Percentiles rank a stretch among this genome's conserved stretches.
Evolutionary conservation across 2,113 vertebrate genomes (phyloP).

Genomic region (Leptobrachium leishanense): DNA sequence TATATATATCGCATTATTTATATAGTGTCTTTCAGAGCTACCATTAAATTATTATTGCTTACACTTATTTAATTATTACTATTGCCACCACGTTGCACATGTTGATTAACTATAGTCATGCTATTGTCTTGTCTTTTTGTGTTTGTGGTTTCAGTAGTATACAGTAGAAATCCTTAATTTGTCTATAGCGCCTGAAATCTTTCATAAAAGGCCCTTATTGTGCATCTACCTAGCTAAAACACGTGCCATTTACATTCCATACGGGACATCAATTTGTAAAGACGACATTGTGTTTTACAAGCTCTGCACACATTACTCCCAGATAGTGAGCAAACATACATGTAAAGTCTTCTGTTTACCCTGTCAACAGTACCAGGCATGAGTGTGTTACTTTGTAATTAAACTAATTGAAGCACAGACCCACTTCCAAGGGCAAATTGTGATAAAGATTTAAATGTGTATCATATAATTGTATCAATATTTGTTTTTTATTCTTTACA

Average conservation of each 20-base stretch:
- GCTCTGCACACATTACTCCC: slow-evolving; percentile 35
- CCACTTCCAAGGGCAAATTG: slow-evolving; percentile 24
- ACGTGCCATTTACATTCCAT: slow-evolving; percentile 27
- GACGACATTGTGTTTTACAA: slow-evolving; percentile 41
- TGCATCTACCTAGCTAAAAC: not conserved
- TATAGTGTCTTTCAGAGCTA: no score
- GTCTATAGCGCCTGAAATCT: not conserved
- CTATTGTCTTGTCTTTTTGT: no score
- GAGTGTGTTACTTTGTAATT: slow-evolving; percentile 41
- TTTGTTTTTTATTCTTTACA: no score
- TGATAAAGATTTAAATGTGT: slow-evolving; percentile 4
- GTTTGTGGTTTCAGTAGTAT: no score
- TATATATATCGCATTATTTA: no score
- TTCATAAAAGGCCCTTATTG: not conserved
- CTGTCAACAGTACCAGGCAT: slow-evolving; percentile 33
- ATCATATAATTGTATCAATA: not conserved
- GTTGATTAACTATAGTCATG: no score
- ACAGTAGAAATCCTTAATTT: no score
- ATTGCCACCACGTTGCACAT: no score
- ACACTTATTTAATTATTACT: no score
- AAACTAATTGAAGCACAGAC: slow-evolving; percentile 38
- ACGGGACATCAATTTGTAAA: slow-evolving; percentile 38
- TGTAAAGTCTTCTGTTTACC: slow-evolving; percentile 39
- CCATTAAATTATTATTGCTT: no score
- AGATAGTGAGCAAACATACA: slow-evolving; percentile 42